Percentiles rank a stretch among this genome's conserved stretches.
Evolutionary conservation across 2,113 vertebrate species (phyloP).

Genomic region (Ariopsis seemanni): DNA sequence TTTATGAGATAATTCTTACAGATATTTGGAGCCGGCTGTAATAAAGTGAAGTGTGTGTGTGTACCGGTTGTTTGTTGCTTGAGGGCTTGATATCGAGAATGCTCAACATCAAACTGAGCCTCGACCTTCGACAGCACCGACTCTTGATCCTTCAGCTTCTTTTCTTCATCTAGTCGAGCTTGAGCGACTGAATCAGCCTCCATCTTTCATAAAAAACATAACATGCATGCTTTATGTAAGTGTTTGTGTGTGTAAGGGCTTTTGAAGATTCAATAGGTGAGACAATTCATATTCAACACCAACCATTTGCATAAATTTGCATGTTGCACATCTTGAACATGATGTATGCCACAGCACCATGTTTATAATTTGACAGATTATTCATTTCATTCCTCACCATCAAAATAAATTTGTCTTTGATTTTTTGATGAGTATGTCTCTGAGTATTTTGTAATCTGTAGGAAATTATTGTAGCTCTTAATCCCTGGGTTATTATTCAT

Average conservation of each 20-base stretch:
- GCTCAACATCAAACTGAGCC: conserved; percentile 42
- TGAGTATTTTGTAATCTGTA: background rate
- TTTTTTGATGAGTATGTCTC: background rate
- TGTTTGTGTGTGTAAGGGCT: background rate
- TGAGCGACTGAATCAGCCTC: conserved; percentile 31
- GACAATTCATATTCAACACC: background rate
- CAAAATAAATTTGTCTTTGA: background rate
- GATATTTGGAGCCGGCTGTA: background rate
- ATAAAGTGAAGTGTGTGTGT: background rate
- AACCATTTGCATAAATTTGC: conserved; percentile 9
- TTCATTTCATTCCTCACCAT: background rate
- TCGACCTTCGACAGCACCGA: conserved; percentile 56
- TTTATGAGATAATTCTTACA: background rate
- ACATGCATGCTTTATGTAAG: conserved; percentile 16
- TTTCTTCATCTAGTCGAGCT: conserved; percentile 54
- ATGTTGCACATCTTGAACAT: background rate
- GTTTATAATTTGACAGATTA: background rate
- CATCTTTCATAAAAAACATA: conserved; percentile 34
- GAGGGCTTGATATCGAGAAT: conserved; percentile 41
- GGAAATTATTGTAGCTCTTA: background rate
- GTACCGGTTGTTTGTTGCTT: background rate
- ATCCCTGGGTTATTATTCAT: background rate
- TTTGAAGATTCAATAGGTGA: background rate
- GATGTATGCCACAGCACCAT: no score
- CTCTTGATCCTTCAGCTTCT: conserved; percentile 54